Evolutionary conservation across 2,888 invertebrate genomes (phyloP).

Genomic region (Germaria angustata): DNA sequence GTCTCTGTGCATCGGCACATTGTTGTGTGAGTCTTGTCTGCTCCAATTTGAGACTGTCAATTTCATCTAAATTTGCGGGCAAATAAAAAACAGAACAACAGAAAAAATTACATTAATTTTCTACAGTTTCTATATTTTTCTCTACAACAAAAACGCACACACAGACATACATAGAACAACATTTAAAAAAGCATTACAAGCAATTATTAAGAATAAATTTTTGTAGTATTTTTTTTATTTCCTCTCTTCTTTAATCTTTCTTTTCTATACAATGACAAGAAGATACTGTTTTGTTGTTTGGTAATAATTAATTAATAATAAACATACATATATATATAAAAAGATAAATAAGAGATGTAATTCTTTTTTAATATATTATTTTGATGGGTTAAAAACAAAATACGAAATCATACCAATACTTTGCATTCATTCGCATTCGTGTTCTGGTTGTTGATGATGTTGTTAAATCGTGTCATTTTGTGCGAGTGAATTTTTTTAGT

Average conservation of each 20-base stretch:
- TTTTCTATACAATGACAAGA: slow-evolving; percentile 34
- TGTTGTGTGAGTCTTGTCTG: slow-evolving; percentile 91
- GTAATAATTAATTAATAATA: slow-evolving; percentile 42
- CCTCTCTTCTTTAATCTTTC: not conserved
- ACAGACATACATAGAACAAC: slow-evolving; percentile 38
- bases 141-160: slow-evolving; percentile 35
- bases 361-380: slow-evolving; percentile 51
- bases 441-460: slow-evolving; percentile 66
- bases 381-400: slow-evolving; percentile 74
- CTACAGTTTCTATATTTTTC: not conserved
- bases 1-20: slow-evolving; percentile 91
- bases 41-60: slow-evolving; percentile 82
- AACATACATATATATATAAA: slow-evolving; percentile 54
- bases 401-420: slow-evolving; percentile 80
- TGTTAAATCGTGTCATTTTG: slow-evolving; percentile 67
- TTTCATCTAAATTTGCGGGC: slow-evolving; percentile 74
- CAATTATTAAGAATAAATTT: slow-evolving; percentile 41
- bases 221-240: slow-evolving; percentile 36
- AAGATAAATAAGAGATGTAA: slow-evolving; percentile 48
- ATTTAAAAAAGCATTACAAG: slow-evolving; percentile 60
- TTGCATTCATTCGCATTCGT: slow-evolving; percentile 75
- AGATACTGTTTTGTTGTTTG: slow-evolving; percentile 1
- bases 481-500: slow-evolving; percentile 46
- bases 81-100: not conserved
- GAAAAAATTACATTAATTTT: slow-evolving; percentile 6